A percentile compares a stretch with the other conserved stretches of the same genome.
Conservation (phyloP, 2,113 vertebrate genomes). For the Serinus canaria region DNA sequence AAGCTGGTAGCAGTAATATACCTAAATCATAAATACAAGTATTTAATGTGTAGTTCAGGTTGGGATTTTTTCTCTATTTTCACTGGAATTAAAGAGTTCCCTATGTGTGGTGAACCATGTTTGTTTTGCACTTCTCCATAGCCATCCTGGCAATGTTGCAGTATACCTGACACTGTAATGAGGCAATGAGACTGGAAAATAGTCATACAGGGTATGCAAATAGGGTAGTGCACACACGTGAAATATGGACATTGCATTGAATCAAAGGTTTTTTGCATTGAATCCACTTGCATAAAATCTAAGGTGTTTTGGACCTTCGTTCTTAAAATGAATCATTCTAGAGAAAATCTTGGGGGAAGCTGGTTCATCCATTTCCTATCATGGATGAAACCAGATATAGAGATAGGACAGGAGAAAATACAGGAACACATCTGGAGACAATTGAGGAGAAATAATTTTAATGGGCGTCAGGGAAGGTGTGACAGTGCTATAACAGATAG, state of each 20-base stretch:
- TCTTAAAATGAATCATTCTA: neutral
- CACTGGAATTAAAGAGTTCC: neutral
- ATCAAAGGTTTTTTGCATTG: neutral
- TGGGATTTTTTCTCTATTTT: neutral
- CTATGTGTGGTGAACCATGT: neutral
- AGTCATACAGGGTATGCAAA: neutral
- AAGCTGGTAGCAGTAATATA: neutral
- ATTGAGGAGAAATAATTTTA: neutral
- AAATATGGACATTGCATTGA: neutral
- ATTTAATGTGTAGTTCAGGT: neutral
- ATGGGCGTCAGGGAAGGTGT: neutral
- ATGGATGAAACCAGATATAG: neutral
- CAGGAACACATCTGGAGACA: neutral
- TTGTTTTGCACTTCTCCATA: neutral
- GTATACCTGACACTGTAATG: neutral
- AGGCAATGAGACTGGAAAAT: neutral
- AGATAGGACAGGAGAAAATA: neutral
- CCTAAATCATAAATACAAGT: neutral
- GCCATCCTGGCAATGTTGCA: neutral
- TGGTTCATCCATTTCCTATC: neutral
- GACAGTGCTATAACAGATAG: neutral
- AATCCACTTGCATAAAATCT: neutral
- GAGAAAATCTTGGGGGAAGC: neutral
- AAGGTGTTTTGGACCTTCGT: neutral
- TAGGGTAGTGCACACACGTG: neutral